Evolutionary conservation across 92 coral and sea anemone genomes (phyloP).

Genomic region (Meandrina meandrites): DNA sequence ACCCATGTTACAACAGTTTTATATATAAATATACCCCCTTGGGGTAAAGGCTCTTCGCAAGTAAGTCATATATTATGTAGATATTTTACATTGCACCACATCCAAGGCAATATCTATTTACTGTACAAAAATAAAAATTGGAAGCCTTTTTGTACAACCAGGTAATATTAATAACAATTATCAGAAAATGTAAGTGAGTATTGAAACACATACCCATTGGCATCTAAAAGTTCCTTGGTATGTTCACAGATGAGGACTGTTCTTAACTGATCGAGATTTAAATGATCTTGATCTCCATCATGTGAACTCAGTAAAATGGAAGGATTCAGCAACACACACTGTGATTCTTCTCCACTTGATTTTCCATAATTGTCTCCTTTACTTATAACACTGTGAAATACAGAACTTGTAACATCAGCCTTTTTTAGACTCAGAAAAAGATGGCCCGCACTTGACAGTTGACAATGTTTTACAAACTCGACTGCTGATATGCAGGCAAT

Average conservation of each 20-base stretch:
- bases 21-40: too few species aligned
- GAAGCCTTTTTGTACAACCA: too few species aligned
- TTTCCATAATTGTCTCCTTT: conserved; percentile 42
- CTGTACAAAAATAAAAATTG: too few species aligned
- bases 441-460: conserved; percentile 48
- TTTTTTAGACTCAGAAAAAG: conserved; percentile 46
- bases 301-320: background rate
- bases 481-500: background rate
- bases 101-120: too few species aligned
- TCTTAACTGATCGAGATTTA: conserved; percentile 55
- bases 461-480: conserved; percentile 35
- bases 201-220: conserved; percentile 44
- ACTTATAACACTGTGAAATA: conserved; percentile 36
- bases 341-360: background rate
- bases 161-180: too few species aligned
- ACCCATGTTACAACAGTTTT: too few species aligned
- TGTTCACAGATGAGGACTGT: conserved; percentile 44
- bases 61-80: too few species aligned
- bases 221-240: conserved; percentile 30
- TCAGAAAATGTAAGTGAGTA: background rate
- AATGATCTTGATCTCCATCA: conserved; percentile 3
- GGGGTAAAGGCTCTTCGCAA: too few species aligned
- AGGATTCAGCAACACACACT: background rate
- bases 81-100: too few species aligned
- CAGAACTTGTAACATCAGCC: conserved; percentile 24